Conservation (phyloP, 1,140 invertebrate genomes). For the Bradysia coprophila region DNA sequence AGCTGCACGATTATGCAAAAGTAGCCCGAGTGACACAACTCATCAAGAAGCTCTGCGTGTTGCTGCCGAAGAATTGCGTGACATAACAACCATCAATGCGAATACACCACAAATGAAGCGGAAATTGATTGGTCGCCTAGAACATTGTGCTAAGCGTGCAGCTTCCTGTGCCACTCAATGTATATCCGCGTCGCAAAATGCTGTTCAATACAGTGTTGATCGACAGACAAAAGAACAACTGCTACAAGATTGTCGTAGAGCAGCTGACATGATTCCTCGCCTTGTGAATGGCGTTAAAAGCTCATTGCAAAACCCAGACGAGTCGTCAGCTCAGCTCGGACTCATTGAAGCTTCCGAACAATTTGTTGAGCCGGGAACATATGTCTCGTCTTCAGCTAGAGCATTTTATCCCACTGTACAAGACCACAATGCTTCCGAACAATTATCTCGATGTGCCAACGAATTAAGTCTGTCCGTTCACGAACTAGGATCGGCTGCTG, state of each 20-base stretch:
- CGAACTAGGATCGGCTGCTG: conserved; percentile 49
- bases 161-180: conserved; percentile 80
- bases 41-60: conserved; percentile 67
- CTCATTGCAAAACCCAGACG: conserved; percentile 47
- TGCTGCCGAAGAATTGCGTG: conserved; percentile 81
- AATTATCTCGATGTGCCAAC: conserved; percentile 26
- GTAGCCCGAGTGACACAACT: conserved; percentile 60
- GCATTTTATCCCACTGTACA: conserved; percentile 69
- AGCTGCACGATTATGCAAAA: conserved; percentile 81
- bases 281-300: conserved; percentile 67
- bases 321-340: conserved; percentile 55
- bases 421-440: conserved; percentile 58
- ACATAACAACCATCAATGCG: conserved; percentile 69
- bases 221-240: conserved; percentile 34
- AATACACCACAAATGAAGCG: conserved; percentile 55
- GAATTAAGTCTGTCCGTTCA: conserved; percentile 23
- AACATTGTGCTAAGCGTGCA: conserved; percentile 66
- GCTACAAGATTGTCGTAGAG: conserved; percentile 50
- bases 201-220: conserved; percentile 33
- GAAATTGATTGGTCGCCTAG: conserved; percentile 56
- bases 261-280: conserved; percentile 63
- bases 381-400: conserved; percentile 57
- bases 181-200: conserved; percentile 67
- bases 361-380: conserved; percentile 49
- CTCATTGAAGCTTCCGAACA: conserved; percentile 76